phyloP scores from a whole-genome alignment of 2,113 vertebrate species.

The Chaetorhynchus papuensis region DNA sequence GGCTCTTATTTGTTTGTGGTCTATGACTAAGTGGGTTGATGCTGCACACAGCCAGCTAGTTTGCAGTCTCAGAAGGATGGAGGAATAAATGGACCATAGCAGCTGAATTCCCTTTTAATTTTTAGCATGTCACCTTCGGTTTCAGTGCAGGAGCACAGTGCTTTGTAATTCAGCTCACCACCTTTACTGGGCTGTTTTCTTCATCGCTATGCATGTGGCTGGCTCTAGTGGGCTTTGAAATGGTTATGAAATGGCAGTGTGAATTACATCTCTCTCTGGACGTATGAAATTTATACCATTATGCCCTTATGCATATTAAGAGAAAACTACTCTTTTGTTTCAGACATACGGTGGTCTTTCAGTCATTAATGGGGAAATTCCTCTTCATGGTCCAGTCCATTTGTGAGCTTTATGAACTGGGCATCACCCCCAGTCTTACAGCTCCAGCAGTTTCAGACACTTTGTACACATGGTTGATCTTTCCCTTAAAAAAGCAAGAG shows the following conservation, averaged over 20 bases:
- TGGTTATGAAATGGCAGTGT: not conserved
- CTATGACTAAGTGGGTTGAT: not conserved
- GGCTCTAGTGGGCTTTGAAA: not conserved
- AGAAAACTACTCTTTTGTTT: not conserved
- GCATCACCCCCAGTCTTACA: not conserved
- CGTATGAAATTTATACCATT: not conserved
- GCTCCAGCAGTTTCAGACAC: not conserved
- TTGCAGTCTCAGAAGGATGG: not conserved
- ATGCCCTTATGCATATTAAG: not conserved
- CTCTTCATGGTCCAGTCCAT: not conserved
- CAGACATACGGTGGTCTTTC: not conserved
- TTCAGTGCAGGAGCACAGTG: not conserved
- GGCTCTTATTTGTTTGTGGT: not conserved
- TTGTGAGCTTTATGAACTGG: not conserved
- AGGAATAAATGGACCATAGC: not conserved
- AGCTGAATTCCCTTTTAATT: not conserved
- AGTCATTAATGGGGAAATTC: not conserved
- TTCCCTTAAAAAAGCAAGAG: not conserved
- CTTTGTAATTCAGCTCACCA: not conserved
- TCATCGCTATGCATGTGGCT: not conserved
- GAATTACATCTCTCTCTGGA: not conserved
- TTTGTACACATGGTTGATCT: not conserved
- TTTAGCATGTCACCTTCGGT: not conserved
- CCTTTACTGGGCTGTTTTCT: not conserved
- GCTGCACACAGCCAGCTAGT: not conserved